Percentiles rank a stretch among this genome's conserved stretches.
phyloP scores from a whole-genome alignment of 2,888 invertebrate species.

The Mimachlamys varia region DNA sequence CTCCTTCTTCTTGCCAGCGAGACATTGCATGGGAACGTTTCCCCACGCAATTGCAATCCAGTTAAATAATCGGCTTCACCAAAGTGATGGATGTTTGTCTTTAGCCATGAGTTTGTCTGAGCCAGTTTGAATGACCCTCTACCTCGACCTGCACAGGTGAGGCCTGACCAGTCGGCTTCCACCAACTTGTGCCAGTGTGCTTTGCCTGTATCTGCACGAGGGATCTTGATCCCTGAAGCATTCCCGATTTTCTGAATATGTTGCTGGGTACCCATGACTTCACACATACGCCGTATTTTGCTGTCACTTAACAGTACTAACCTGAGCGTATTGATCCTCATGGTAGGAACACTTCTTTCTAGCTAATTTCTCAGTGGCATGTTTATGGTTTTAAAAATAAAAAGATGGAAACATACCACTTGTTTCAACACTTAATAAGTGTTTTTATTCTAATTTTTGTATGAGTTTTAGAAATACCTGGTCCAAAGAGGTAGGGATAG shows the following conservation, averaged over 20 bases:
- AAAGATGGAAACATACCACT: no score
- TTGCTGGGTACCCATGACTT: constrained; percentile 22
- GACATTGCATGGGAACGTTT: constrained; percentile 41
- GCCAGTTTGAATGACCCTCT: neutral
- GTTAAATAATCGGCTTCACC: constrained; percentile 44
- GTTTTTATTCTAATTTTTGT: no score
- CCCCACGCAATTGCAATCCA: neutral
- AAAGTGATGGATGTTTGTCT: neutral
- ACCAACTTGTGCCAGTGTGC: constrained; percentile 35
- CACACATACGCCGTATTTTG: neutral
- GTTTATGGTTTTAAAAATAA: no score
- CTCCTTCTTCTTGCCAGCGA: neutral
- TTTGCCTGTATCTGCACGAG: neutral
- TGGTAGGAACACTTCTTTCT: neutral
- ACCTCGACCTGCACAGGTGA: neutral
- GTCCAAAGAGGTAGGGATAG: no score
- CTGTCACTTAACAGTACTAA: neutral
- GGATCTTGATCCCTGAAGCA: neutral
- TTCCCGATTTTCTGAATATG: neutral
- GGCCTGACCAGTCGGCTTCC: neutral
- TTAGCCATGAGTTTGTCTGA: constrained; percentile 38
- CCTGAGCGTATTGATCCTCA: constrained; percentile 37
- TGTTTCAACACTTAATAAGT: no score
- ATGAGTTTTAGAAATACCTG: no score
- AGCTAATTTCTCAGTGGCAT: no score